Percentiles rank a stretch among this genome's conserved stretches.
These are phyloP conservation scores for Tetramorium simillimum DNA, from an alignment of 1,140 invertebrate species.

Conservation along the genomic window DNA sequence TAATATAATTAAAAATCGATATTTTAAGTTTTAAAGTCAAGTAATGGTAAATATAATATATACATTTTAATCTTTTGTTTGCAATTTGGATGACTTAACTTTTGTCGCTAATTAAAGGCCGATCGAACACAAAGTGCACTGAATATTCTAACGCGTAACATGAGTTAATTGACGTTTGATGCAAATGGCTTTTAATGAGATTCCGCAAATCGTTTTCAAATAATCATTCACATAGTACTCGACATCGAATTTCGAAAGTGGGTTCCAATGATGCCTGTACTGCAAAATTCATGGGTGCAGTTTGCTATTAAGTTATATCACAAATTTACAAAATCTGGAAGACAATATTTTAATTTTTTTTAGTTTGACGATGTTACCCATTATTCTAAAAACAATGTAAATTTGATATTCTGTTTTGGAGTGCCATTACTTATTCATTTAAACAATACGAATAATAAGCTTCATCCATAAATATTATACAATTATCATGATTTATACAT, in stretches of 20 bases:
- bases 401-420: neutral
- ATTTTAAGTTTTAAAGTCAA: neutral
- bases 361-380: neutral
- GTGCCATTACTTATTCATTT: neutral
- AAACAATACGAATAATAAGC: neutral
- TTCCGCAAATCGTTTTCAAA: conserved; percentile 55
- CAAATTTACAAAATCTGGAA: neutral
- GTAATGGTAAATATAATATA: neutral
- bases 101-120: conserved; percentile 56
- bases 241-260: conserved; percentile 50
- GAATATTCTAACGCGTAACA: conserved; percentile 46
- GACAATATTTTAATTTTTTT: neutral
- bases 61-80: conserved; percentile 33
- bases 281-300: conserved; percentile 3
- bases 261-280: neutral
- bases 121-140: conserved; percentile 46
- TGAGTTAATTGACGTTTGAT: conserved; percentile 57
- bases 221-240: conserved; percentile 39
- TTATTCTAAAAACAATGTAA: neutral
- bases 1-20: neutral
- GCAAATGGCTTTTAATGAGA: conserved; percentile 51
- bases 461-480: conserved; percentile 5
- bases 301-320: conserved; percentile 20
- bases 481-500: neutral
- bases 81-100: conserved; percentile 50